Evolutionary conservation across 1,140 invertebrate species (phyloP).

Genomic region (Trialeurodes vaporariorum): DNA sequence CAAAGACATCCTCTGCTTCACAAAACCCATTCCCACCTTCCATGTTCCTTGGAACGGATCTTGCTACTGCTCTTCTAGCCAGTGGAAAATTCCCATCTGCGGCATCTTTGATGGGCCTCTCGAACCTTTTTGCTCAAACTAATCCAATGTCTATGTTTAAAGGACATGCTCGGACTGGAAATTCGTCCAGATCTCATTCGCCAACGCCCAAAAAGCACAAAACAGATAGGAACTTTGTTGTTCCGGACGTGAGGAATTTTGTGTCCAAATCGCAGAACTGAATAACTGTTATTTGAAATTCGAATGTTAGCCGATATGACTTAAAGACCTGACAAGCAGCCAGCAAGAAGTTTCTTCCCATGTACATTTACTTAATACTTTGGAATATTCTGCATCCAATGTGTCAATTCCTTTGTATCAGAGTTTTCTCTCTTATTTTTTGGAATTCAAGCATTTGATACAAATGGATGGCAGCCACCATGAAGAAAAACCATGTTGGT

Average conservation of each 20-base stretch:
- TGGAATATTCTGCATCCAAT: too few species aligned
- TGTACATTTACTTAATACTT: too few species aligned
- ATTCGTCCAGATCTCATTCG: background rate
- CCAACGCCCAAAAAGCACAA: background rate
- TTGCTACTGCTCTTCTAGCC: constrained; percentile 25
- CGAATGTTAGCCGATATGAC: too few species aligned
- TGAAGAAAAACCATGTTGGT: too few species aligned
- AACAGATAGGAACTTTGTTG: background rate
- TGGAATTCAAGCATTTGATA: too few species aligned
- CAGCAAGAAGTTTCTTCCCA: too few species aligned
- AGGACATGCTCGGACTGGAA: background rate
- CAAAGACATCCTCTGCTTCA: background rate
- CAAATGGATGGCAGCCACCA: too few species aligned
- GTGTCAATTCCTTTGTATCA: too few species aligned
- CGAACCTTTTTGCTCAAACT: constrained; percentile 14
- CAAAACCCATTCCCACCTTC: constrained; percentile 2
- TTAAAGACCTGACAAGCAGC: too few species aligned
- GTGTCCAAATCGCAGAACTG: background rate
- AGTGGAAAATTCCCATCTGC: constrained; percentile 25
- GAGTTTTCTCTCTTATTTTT: too few species aligned
- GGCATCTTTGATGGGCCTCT: constrained; percentile 19
- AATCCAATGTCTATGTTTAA: background rate
- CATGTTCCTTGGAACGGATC: constrained; percentile 21
- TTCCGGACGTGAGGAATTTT: background rate
- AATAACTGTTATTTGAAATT: too few species aligned